These are phyloP conservation scores for Neosilurus hyrtlii DNA, from an alignment of 2,797 vertebrate species.

Conservation along the genomic window DNA sequence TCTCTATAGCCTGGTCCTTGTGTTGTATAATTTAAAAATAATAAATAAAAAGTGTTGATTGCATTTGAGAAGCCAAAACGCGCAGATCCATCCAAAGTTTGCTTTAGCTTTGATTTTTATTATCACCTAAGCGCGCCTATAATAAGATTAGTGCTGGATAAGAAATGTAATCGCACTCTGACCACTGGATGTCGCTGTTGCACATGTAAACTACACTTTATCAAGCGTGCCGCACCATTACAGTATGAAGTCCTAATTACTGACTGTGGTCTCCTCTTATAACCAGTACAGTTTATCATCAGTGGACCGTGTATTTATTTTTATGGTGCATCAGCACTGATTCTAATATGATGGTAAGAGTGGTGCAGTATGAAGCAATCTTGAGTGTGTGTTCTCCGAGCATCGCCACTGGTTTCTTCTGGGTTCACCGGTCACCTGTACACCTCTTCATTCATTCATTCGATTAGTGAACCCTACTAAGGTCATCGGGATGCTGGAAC, in stretches of 20 bases:
- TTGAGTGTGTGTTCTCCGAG: neutral
- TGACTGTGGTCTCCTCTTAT: neutral
- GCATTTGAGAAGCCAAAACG: neutral
- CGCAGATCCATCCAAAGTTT: neutral
- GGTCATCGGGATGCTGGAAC: too few relatives aligned
- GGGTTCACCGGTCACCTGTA: too few relatives aligned
- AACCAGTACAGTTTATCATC: neutral
- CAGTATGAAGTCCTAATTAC: neutral
- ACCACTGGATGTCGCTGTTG: constrained; percentile 21
- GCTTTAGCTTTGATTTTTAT: neutral
- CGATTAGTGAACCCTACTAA: too few relatives aligned
- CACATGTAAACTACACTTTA: neutral
- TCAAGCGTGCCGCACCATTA: neutral
- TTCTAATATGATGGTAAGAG: neutral
- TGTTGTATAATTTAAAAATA: neutral
- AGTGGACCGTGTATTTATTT: neutral
- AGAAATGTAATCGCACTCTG: neutral
- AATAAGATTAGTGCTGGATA: constrained; percentile 12
- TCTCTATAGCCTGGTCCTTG: neutral
- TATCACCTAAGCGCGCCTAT: neutral
- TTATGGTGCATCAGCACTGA: too few relatives aligned
- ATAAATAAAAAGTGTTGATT: neutral
- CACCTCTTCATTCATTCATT: too few relatives aligned
- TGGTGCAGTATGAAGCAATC: neutral
- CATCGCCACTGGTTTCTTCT: neutral